Base-by-base conservation (phyloP, 2,888 invertebrate genomes). In the Atherix ibis region DNA sequence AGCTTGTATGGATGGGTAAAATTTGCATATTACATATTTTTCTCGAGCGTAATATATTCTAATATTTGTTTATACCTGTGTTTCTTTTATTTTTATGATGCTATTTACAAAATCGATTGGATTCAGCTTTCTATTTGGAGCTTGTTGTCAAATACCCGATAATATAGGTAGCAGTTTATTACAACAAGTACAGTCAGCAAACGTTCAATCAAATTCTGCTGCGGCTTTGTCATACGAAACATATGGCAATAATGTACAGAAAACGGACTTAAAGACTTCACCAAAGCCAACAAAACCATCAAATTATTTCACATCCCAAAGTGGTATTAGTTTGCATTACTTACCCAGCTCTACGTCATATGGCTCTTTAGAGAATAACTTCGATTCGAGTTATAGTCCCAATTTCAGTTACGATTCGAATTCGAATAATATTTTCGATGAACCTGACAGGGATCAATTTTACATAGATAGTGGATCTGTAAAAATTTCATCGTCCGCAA, bases 1-100 rank as follows among this genome's bases (percentile, higher is more conserved):
- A 0, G 79, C 88, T 1, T 91, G 89, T 51, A 84, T 88, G 78
- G 88, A 89, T 49, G 85, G 89, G 33, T 59, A 33, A 37, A 31
- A 32, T 27, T 16, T 22, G 22, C 10, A 8, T n/a, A n/a, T n/a
- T n/a, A n/a, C n/a, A n/a, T n/a, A n/a, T n/a, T n/a, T n/a, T n/a
- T n/a, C n/a, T n/a, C n/a, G n/a, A n/a, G n/a, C n/a, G n/a, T n/a
- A n/a, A n/a, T n/a, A n/a, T n/a, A n/a, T n/a, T n/a, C n/a, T n/a
- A 29, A 12, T 15, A 10, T 29, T 16, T 24, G 25, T 28, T 18
- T 19, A 13, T 22, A 5, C 6, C 31, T 18, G 18, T 13, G 8
- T 14, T 4, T 18, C 12, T 13, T 10, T 28, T 27, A 5, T 30
- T 17, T 13, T 25, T 18, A 19, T n/a, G n/a, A n/a, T n/a, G n/a